phyloP scores from a whole-genome alignment of 2,888 invertebrate genomes.

The Agelastica alni region DNA sequence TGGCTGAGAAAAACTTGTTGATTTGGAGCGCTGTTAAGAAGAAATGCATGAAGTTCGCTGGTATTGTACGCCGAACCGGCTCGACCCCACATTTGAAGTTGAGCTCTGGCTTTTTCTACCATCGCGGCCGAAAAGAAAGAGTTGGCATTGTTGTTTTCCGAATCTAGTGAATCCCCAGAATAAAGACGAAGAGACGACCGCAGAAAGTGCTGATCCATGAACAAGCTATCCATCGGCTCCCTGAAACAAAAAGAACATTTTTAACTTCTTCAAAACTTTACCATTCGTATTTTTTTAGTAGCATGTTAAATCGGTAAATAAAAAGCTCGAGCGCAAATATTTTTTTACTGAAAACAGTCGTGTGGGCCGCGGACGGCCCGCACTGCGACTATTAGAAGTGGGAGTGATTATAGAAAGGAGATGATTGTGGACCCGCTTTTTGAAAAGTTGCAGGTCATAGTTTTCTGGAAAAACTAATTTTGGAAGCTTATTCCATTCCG shows the following conservation, averaged over 20 bases:
- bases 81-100: constrained; percentile 61
- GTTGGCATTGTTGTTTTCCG: constrained; percentile 57
- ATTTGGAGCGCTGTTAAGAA: constrained; percentile 47
- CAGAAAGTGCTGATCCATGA: constrained; percentile 78
- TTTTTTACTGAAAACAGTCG: no score
- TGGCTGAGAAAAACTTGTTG: constrained; percentile 53
- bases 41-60: constrained; percentile 57
- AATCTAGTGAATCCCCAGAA: constrained; percentile 63
- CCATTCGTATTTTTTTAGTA: no score
- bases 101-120: constrained; percentile 63
- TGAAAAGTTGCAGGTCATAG: no score
- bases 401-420: no score
- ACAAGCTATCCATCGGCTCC: constrained; percentile 79
- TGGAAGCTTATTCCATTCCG: no score
- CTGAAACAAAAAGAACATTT: constrained; percentile 46
- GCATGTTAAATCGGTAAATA: no score
- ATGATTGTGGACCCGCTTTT: no score
- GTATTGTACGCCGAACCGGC: constrained; percentile 60
- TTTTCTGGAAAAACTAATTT: no score
- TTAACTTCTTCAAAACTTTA: not conserved
- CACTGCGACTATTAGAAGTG: no score
- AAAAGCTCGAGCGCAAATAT: no score
- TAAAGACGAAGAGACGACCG: constrained; percentile 63
- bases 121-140: constrained; percentile 59
- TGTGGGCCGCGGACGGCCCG: no score